Conservation (phyloP, 2,888 invertebrate species). For the Syritta pipiens region DNA sequence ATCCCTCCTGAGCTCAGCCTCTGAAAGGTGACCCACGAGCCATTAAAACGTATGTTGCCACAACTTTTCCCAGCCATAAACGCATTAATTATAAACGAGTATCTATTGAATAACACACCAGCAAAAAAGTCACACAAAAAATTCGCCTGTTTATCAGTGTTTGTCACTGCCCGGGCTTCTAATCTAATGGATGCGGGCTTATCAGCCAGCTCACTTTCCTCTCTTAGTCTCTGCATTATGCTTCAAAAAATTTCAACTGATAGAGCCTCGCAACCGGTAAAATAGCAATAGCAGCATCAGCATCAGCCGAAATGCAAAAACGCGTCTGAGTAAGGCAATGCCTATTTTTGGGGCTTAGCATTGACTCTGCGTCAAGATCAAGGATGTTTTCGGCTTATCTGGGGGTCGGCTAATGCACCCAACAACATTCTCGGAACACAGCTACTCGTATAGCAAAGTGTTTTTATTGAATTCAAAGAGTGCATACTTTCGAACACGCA, state of each 20-base stretch:
- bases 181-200: conserved; percentile 26
- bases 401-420: conserved; percentile 62
- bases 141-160: conserved; percentile 10
- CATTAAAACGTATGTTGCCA: no score
- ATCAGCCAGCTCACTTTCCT: conserved; percentile 4
- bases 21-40: no score
- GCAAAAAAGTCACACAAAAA: no score
- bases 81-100: conserved; percentile 24
- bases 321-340: conserved; percentile 27
- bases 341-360: conserved; percentile 55
- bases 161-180: neutral
- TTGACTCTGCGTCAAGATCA: conserved; percentile 56
- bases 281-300: conserved; percentile 1
- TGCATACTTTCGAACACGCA: conserved; percentile 28
- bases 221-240: conserved; percentile 48
- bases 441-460: conserved; percentile 2
- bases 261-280: conserved; percentile 22
- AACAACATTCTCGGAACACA: neutral
- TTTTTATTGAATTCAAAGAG: conserved; percentile 57
- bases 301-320: conserved; percentile 40
- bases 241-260: conserved; percentile 41
- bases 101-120: neutral
- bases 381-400: conserved; percentile 54
- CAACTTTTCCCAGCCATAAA: neutral
- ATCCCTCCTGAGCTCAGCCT: no score